These are phyloP conservation scores for Rhinichthys klamathensis DNA, from an alignment of 2,113 vertebrate genomes.

Conservation along the genomic window DNA sequence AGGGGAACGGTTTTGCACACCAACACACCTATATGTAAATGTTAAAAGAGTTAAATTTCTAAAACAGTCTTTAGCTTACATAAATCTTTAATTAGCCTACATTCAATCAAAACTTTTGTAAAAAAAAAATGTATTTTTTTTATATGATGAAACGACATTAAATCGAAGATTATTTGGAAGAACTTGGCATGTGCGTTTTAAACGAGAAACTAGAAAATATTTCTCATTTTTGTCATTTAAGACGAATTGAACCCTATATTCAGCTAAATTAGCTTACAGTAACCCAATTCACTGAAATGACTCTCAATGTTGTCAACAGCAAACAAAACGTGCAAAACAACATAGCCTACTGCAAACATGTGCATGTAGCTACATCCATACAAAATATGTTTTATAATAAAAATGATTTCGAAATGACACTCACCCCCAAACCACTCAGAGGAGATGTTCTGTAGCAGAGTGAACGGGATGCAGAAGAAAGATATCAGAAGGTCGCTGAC, in stretches of 20 bases:
- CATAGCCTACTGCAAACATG: neutral
- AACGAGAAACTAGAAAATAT: neutral
- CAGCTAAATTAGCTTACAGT: neutral
- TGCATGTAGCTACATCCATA: neutral
- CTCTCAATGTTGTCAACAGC: neutral
- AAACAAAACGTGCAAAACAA: neutral
- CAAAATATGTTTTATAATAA: neutral
- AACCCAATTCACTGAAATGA: neutral
- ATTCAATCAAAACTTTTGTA: neutral
- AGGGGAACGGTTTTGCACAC: slow-evolving; percentile 84
- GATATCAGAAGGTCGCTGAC: slow-evolving; percentile 85
- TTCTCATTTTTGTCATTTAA: neutral
- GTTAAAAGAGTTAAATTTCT: neutral
- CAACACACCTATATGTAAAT: slow-evolving; percentile 71
- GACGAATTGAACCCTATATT: neutral
- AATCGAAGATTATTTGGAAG: neutral
- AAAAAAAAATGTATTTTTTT: neutral
- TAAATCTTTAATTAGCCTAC: neutral
- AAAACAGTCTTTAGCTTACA: neutral
- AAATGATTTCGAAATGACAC: slow-evolving; percentile 35
- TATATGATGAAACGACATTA: neutral
- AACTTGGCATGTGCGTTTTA: neutral
- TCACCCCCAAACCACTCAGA: slow-evolving; percentile 83
- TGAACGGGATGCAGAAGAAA: slow-evolving; percentile 84
- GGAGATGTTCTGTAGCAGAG: slow-evolving; percentile 82